Percentiles rank a stretch among this genome's conserved stretches.
Evolutionary conservation across 2,797 vertebrate species (phyloP).

Genomic region (Tachyglossus aculeatus): DNA sequence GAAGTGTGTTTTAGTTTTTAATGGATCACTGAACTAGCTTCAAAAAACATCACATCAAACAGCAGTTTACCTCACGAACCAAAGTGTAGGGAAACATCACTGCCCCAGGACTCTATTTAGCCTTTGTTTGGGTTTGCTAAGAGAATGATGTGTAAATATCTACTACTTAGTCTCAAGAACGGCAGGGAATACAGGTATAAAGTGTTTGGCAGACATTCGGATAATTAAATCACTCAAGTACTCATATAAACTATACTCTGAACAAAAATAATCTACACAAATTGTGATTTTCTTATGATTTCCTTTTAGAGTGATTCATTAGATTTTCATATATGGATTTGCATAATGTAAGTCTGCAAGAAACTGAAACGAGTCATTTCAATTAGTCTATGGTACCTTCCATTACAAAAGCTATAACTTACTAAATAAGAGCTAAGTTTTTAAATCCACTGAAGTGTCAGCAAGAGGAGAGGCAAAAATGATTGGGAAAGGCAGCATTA

Average conservation of each 20-base stretch:
- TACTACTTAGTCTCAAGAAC: neutral
- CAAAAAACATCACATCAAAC: constrained; percentile 20
- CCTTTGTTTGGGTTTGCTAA: neutral
- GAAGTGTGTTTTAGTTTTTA: constrained; percentile 50
- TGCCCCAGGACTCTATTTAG: neutral
- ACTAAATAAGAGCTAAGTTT: constrained; percentile 10
- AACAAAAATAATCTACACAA: constrained; percentile 12
- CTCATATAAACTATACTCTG: neutral
- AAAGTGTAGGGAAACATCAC: neutral
- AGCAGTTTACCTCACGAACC: neutral
- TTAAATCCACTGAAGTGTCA: constrained; percentile 22
- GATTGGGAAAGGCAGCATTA: constrained; percentile 14
- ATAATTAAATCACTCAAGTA: constrained; percentile 13
- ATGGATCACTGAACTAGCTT: constrained; percentile 22
- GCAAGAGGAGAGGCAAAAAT: constrained; percentile 11
- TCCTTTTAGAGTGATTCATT: constrained; percentile 9
- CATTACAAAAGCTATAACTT: neutral
- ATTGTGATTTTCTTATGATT: neutral
- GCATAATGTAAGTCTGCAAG: constrained; percentile 17
- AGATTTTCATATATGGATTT: constrained; percentile 43
- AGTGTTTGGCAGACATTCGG: constrained; percentile 1
- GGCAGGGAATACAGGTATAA: constrained; percentile 1
- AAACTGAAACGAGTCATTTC: constrained; percentile 13
- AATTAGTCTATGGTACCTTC: constrained; percentile 9
- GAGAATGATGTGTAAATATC: neutral